Percentiles rank a stretch among this genome's conserved stretches.
Conservation (phyloP, 2,888 invertebrate species). For the Maniola hyperantus region DNA sequence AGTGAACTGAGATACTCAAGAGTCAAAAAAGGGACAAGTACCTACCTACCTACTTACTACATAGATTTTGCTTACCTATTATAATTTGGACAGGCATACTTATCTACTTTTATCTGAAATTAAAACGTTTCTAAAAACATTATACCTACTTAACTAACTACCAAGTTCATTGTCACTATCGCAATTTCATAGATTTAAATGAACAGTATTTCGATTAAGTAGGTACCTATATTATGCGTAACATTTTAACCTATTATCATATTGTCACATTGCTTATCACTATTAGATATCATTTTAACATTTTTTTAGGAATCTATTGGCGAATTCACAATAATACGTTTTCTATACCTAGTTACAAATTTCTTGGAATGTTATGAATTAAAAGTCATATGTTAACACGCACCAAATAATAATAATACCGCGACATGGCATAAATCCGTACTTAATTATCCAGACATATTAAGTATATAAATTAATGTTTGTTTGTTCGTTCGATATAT, state of each 20-base stretch:
- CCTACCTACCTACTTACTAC: too few relatives aligned
- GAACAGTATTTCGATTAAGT: conserved; percentile 39
- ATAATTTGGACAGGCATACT: too few relatives aligned
- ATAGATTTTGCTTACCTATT: too few relatives aligned
- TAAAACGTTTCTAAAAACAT: neutral
- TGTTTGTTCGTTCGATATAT: too few relatives aligned
- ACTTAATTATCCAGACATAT: neutral
- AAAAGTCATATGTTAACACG: neutral
- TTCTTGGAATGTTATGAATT: conserved; percentile 29
- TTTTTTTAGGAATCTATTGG: conserved; percentile 26
- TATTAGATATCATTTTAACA: conserved; percentile 48
- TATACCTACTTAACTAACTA: too few relatives aligned
- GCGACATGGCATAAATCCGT: neutral
- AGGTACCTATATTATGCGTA: conserved; percentile 42
- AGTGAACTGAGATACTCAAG: too few relatives aligned
- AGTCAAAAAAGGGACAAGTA: too few relatives aligned
- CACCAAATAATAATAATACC: neutral
- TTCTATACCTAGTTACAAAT: conserved; percentile 1
- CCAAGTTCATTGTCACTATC: conserved; percentile 8
- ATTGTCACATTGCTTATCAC: conserved; percentile 77
- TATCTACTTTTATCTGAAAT: neutral
- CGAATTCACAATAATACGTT: conserved; percentile 11
- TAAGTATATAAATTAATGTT: too few relatives aligned
- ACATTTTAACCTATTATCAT: conserved; percentile 72
- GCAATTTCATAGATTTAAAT: conserved; percentile 12